A percentile compares a stretch with the other conserved stretches of the same genome.
Evolutionary conservation across 2,113 vertebrate species (phyloP).

Genomic region (Siniperca chuatsi): DNA sequence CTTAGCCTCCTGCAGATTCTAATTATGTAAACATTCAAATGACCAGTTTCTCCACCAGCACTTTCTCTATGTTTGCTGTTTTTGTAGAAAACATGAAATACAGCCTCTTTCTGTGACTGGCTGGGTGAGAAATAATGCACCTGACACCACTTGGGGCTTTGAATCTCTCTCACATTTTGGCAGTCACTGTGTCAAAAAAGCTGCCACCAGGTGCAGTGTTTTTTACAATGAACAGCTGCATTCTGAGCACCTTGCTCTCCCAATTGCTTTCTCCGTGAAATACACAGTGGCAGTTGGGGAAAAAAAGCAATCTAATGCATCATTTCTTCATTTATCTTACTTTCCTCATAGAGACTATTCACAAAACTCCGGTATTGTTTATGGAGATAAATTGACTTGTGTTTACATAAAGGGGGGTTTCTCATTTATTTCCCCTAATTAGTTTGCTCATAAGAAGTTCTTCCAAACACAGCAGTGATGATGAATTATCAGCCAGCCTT

Average conservation of each 20-base stretch:
- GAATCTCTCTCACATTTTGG: neutral
- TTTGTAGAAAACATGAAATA: neutral
- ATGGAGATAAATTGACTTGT: conserved; percentile 53
- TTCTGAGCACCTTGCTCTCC: neutral
- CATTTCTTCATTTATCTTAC: conserved; percentile 30
- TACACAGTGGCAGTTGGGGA: neutral
- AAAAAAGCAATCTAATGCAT: conserved; percentile 24
- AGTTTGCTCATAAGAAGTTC: conserved; percentile 32
- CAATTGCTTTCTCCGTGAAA: neutral
- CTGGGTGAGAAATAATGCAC: conserved; percentile 11
- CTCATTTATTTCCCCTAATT: conserved; percentile 50
- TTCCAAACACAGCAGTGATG: conserved; percentile 34
- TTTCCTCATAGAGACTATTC: conserved; percentile 19
- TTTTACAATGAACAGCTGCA: neutral
- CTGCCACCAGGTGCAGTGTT: neutral
- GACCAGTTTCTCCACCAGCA: neutral
- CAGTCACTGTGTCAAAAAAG: neutral
- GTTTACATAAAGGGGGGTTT: conserved; percentile 23
- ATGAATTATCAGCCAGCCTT: conserved; percentile 34
- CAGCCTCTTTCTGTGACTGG: neutral
- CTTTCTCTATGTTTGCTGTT: neutral
- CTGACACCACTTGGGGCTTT: neutral
- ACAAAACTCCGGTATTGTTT: conserved; percentile 17
- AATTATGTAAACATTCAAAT: neutral
- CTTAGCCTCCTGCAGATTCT: neutral